Evolutionary conservation across 2,797 vertebrate genomes (phyloP), one percentile per base, ranked within the genome.

Genomic region (Lepilemur ruficaudatus): DNA sequence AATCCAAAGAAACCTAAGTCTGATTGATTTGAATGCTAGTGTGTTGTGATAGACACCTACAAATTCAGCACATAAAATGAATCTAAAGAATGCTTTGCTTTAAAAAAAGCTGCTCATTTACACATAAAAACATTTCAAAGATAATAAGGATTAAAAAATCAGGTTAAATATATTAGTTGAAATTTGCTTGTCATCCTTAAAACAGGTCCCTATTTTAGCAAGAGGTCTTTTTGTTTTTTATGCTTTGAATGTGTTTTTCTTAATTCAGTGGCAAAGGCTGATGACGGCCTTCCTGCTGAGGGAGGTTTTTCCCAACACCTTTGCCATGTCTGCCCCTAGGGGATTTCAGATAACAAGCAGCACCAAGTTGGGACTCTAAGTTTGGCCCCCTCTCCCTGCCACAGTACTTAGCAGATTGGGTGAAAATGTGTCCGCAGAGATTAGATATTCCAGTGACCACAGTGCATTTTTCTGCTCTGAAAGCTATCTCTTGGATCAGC

Each of bases 401-500:
- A 72, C 38, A 50, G 76, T 25, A 83, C 63, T 85, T 67, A 95
- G 91, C 52, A 93, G 95, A 89, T 87, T 95, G 93, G 94, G 80
- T 95, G 94, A 92, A 96, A 97, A 97, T 96, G 96, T 97, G 97
- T 97, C 88, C 48, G 0, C 78, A 85, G 95, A 98, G 97, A 98
- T 98, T 96, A 98, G 98, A 97, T 97, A 96, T 88, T 96, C 67
- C 83, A 86, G 84, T 80, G 97, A 96, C 97, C 93, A 78, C 90
- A 89, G 83, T 93, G 94, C 91, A 80, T 93, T 96, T 98, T 84
- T 97, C 93, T 90, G 55, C 86, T 95, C 78, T 79, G 91, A 95
- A 91, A 96, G 0, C 96, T 98, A 98, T 98, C 98, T 98, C 94
- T 85, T 0, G 73, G 97, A 98, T 98, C 98, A 98, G 96, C 95